Evolutionary conservation across 2,113 vertebrate genomes (phyloP), one percentile per base, ranked within the genome.

Genomic region (Apodemus speciosus): DNA sequence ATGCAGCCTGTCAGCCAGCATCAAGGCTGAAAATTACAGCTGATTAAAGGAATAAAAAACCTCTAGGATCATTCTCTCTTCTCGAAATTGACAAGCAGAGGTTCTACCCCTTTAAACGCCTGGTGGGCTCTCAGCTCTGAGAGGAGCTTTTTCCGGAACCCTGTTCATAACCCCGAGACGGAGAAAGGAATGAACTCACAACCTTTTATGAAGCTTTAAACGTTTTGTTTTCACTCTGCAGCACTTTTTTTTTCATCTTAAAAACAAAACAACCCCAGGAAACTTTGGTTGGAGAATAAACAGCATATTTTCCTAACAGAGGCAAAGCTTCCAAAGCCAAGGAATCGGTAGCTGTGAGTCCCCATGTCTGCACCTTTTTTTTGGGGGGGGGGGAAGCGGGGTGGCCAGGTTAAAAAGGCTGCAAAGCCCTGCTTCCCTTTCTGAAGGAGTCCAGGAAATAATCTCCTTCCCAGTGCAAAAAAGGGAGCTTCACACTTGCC

Each of bases 1-100:
- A 96, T 93, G 94, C 96, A 95, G 94, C 94, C 95, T 97, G 96
- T 97, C 96, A 97, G 89, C 72, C 49, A 91, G 96, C 95, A 95
- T 95, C 92, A 94, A 96, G 96, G 93, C 95, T 97, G 96, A 97
- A 97, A 97, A 96, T 97, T 93, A 96, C 94, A 97, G 89, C 96
- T 95, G 94, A 96, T 97, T 97, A 97, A 96, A 94, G 91, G 91
- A 96, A 95, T 94, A 91, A 95, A 88, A 93, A 94, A 81, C 77
- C 92, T 92, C 75, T 43, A 88, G 84, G 86, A 96, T 97, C 92
- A 73, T 92, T 95, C 90, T 66, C 80, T 94, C 71, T 58, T 95
- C 96, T 94, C 25, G 0, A 89, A 96, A 96, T 88, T 97, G 94
- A 96, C 96, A 97, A 96, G 94, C 58, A 76, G 93, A 97, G 94